Base-by-base conservation (phyloP, 2,797 vertebrate genomes). In the Pelodytes ibericus region DNA sequence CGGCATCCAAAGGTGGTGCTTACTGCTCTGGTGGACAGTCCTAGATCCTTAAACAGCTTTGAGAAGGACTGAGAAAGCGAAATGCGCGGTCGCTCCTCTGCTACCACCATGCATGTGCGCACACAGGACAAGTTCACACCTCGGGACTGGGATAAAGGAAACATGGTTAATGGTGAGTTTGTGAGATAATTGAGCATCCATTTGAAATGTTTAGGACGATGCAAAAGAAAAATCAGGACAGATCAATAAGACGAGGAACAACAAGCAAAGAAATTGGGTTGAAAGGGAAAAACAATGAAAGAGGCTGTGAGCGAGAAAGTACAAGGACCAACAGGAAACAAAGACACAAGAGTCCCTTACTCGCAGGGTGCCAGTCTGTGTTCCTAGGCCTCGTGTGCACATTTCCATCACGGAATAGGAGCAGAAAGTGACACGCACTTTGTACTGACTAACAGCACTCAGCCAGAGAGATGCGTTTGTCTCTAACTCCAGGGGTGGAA, bases 371-470 rank as follows among this genome's bases (percentile, higher is more conserved):
- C 95, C 94, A 0, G 95, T 98, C 87, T 98, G 97, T 0, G 94
- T 86, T 0, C 96, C 96, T 53, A 98, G 91, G 33, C 96, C 96
- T 80, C 95, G 95, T 85, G 96, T 97, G 86, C 97, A 98, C 92
- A 97, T 96, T 89, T 99, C 97, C 97, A 99, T 98, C 75, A 98
- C 96, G 0, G 96, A 98, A 81, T 98, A 99, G 0, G 97, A 99
- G 84, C 97, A 99, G 93, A 99, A 99, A 1, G 96, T 97, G 81
- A 97, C 93, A 0, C 96, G 95, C 16, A 97, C 95, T 88, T 95
- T 97, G 85, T 97, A 96, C 86, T 98, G 96, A 84, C 96, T 98
- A 74, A 98, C 96, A 0, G 96, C 96, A 0, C 94, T 90, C 16
- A 99, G 89, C 97, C 96, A 99, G 74, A 98, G 89, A 3, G 95